phyloP scores from a whole-genome alignment of 2,888 invertebrate species.

The Liopterus haemorrhoidalis region DNA sequence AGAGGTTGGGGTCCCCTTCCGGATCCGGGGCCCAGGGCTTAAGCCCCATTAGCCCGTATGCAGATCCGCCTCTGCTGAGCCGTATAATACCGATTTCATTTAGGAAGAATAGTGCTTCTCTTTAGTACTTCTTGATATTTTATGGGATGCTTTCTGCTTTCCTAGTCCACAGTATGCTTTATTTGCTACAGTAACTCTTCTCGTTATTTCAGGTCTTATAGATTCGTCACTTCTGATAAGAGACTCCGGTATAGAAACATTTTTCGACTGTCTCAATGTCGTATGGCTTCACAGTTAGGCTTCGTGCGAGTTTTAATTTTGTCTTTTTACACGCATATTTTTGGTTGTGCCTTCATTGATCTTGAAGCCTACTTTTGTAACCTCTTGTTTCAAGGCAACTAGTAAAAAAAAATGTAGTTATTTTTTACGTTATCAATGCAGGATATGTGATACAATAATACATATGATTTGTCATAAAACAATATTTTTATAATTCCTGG shows the following conservation, averaged over 20 bases:
- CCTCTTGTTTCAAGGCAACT: conserved; percentile 1
- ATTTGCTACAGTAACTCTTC: conserved; percentile 1
- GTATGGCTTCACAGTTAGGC: neutral
- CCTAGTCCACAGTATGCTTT: conserved; percentile 1
- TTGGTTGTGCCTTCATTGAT: conserved; percentile 1
- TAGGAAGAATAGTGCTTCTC: conserved; percentile 1
- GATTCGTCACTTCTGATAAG: neutral
- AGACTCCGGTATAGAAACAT: conserved; percentile 1
- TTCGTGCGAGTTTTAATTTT: neutral
- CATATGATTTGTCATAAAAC: too few relatives aligned
- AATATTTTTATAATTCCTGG: too few relatives aligned
- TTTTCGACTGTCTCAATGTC: neutral
- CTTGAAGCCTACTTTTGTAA: neutral
- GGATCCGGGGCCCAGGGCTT: too few relatives aligned
- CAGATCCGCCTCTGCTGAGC: conserved; percentile 3
- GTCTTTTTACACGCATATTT: conserved; percentile 1
- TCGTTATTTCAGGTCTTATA: conserved; percentile 6
- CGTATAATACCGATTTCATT: conserved; percentile 4
- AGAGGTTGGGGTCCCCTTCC: too few relatives aligned
- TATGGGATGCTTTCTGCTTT: neutral
- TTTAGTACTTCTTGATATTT: conserved; percentile 5
- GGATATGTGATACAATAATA: too few relatives aligned
- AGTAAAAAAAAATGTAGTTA: too few relatives aligned
- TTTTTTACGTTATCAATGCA: too few relatives aligned
- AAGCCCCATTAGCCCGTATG: too few relatives aligned